These are phyloP conservation scores for Temnopleurus reevesii DNA, from an alignment of 53 echinoderm and acorn worm species.

Conservation along the genomic window DNA sequence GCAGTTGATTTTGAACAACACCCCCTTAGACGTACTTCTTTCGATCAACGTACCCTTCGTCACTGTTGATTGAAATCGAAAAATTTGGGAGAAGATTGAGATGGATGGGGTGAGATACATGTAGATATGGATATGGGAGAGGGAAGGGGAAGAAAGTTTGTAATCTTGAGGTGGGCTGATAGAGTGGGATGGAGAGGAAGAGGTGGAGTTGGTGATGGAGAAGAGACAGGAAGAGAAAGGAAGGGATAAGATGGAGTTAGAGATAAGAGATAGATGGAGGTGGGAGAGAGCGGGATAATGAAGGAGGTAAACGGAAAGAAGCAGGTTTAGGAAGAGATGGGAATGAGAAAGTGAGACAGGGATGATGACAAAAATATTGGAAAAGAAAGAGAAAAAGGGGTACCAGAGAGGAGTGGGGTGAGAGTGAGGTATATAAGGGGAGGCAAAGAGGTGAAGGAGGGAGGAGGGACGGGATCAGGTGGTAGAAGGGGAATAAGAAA, in stretches of 20 bases:
- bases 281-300: neutral
- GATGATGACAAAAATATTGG: neutral
- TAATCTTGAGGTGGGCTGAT: too few species aligned
- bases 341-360: neutral
- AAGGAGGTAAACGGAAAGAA: neutral
- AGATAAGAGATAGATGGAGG: neutral
- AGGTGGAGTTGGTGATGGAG: neutral
- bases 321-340: neutral
- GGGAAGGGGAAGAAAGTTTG: neutral
- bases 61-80: too few species aligned
- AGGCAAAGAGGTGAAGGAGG: neutral
- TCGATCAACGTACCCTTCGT: too few species aligned
- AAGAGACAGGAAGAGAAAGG: neutral
- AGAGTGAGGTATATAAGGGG: neutral
- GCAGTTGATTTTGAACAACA: too few species aligned
- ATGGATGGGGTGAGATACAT: neutral
- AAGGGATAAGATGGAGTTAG: neutral
- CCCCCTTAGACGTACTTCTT: too few species aligned
- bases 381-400: neutral
- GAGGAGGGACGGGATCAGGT: too few species aligned
- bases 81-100: neutral
- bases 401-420: neutral
- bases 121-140: neutral
- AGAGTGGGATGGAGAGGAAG: neutral
- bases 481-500: neutral